Base-by-base conservation (phyloP, 2,888 invertebrate species). In the Bellardia pandia region DNA sequence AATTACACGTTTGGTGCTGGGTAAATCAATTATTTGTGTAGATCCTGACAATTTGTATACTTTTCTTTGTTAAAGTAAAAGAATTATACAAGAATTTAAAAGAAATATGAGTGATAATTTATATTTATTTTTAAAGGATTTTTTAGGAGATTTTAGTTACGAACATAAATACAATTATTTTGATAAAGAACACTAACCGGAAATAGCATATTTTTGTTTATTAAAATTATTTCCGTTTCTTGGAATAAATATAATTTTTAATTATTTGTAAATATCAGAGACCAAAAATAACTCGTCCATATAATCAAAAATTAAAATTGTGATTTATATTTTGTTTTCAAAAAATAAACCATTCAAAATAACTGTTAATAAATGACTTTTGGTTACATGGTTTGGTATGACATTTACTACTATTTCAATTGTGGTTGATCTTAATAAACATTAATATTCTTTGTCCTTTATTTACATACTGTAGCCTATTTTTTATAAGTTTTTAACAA, bases 11-110 rank as follows among this genome's bases (percentile, higher is more conserved):
- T 8, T 33, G 40, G 13, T 62, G 30, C 66, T 33, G 37, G 3
- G 40, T 53, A 85, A 81, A 85, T 87, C 84, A 81, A 81, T 87
- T 85, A 85, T 78, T 78, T 84, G 81, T 78, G 45, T 81, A 81
- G 72, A 86, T 86, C 86, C 86, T 84, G 84, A 42, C 37, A 76
- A 40, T 69, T 62, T 71, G 23, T 79, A 78, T 79, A 64, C 64
- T 75, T 75, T 68, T 66, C 60, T 79, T 62, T 79, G 64, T 68
- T 53, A 33, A 33, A 16, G 23, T 33, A 13, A 1, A 42, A 7
- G 23, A 48, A 16, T 33, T 42, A 23, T 40, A 30, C 4, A 23
- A 45, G 7, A 33, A 42, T 56, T 7, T 33, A 69, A 14, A 37
- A 30, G 40, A 83, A 72, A 86, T 79, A 64, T 68, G 58, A 80